A percentile compares a stretch with the other conserved stretches of the same genome.
Conservation (phyloP, 2,113 vertebrate genomes). For the Mormyrus iriodes region DNA sequence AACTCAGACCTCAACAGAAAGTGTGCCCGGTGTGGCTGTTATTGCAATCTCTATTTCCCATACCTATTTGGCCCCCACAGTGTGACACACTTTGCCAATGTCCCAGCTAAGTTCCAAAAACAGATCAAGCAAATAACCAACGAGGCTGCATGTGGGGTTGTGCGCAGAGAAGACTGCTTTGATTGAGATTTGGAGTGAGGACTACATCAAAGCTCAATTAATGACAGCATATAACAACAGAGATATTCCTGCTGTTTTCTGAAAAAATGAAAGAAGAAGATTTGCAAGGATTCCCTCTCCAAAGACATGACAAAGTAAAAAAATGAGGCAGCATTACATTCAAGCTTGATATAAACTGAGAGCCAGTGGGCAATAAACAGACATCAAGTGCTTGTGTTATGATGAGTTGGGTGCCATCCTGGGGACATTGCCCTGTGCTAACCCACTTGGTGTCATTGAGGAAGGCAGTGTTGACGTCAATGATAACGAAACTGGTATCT, state of each 20-base stretch:
- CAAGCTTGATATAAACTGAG: background rate
- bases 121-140: background rate
- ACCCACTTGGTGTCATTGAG: background rate
- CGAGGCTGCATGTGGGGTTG: background rate
- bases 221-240: background rate
- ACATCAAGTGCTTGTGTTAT: background rate
- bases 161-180: background rate
- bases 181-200: background rate
- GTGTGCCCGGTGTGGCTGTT: background rate
- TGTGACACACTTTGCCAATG: background rate
- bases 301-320: background rate
- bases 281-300: background rate
- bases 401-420: background rate
- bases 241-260: background rate
- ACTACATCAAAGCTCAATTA: background rate
- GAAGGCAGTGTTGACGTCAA: background rate
- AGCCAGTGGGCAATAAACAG: background rate
- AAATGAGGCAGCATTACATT: background rate
- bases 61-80: background rate
- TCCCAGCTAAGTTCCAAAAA: background rate
- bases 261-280: background rate
- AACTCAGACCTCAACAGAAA: background rate
- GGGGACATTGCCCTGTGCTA: background rate
- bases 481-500: background rate
- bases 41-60: background rate